phyloP scores from a whole-genome alignment of 1,140 invertebrate genomes.

The Temnothorax curvispinosus region DNA sequence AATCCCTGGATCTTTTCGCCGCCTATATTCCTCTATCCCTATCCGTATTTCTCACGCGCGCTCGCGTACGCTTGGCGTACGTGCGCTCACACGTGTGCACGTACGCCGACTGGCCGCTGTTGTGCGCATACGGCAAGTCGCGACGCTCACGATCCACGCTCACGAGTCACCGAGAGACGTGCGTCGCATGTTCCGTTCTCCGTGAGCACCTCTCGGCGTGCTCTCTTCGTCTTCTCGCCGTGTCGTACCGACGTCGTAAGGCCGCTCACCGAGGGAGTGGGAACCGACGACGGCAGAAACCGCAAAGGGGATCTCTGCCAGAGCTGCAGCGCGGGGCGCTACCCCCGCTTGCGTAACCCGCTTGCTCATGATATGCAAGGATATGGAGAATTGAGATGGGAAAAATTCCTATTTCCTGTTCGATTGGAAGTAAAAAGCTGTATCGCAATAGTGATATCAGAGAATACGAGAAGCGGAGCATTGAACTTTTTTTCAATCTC shows the following conservation, averaged over 20 bases:
- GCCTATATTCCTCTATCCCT: not conserved
- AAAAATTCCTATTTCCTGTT: not conserved
- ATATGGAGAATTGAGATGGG: not conserved
- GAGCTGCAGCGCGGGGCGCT: conserved; percentile 48
- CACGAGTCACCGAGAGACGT: conserved; percentile 62
- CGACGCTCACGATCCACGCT: conserved; percentile 39
- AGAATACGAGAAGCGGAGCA: not conserved
- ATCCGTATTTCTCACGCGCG: conserved; percentile 35
- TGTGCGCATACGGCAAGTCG: conserved; percentile 14
- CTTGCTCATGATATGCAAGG: not conserved
- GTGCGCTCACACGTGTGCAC: conserved; percentile 72
- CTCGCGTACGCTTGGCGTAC: conserved; percentile 41
- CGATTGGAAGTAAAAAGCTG: not conserved
- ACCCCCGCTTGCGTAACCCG: conserved; percentile 31
- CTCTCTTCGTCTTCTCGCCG: conserved; percentile 32
- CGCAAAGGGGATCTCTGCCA: conserved; percentile 57
- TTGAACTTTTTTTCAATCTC: conserved; percentile 34
- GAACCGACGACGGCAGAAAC: conserved; percentile 44
- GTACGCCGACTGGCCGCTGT: conserved; percentile 65
- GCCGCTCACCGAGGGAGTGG: conserved; percentile 1
- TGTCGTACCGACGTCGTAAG: conserved; percentile 25
- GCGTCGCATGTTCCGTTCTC: conserved; percentile 70
- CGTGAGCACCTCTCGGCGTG: conserved; percentile 32
- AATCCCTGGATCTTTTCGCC: not conserved
- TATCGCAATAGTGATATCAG: not conserved